Evolutionary conservation across 1,140 invertebrate species (phyloP).

Genomic region (Trinorchestia longiramus): DNA sequence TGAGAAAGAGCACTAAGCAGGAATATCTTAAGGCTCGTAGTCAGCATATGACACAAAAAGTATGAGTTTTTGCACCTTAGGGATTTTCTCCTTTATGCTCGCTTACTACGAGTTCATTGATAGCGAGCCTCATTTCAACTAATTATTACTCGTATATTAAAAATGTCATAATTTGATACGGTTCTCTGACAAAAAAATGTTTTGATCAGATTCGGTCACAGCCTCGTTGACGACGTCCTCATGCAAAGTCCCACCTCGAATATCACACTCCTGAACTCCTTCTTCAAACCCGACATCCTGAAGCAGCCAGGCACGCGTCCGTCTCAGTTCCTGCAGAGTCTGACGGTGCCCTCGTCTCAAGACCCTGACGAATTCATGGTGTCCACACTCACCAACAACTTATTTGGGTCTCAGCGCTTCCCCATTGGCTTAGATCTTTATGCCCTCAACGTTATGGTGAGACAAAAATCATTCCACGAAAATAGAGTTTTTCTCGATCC

Average conservation of each 20-base stretch:
- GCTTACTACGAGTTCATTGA: not conserved
- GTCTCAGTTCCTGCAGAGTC: slow-evolving; percentile 31
- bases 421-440: slow-evolving; percentile 15
- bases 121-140: not conserved
- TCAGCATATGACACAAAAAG: no score
- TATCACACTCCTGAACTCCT: slow-evolving; percentile 10
- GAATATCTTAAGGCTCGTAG: no score
- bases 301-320: slow-evolving; percentile 14
- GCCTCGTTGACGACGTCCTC: slow-evolving; percentile 22
- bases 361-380: slow-evolving; percentile 41
- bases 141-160: not conserved
- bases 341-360: not conserved
- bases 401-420: slow-evolving; percentile 6
- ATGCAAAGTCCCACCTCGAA: not conserved
- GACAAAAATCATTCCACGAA: not conserved
- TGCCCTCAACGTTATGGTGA: slow-evolving; percentile 26
- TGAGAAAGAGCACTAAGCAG: no score
- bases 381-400: slow-evolving; percentile 16
- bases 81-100: not conserved
- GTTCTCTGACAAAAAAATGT: not conserved
- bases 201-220: slow-evolving; percentile 11
- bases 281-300: slow-evolving; percentile 22
- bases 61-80: no score
- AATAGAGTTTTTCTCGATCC: not conserved
- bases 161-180: not conserved